These are phyloP conservation scores for Allygus modestus DNA, from an alignment of 2,888 invertebrate genomes.

Conservation along the genomic window DNA sequence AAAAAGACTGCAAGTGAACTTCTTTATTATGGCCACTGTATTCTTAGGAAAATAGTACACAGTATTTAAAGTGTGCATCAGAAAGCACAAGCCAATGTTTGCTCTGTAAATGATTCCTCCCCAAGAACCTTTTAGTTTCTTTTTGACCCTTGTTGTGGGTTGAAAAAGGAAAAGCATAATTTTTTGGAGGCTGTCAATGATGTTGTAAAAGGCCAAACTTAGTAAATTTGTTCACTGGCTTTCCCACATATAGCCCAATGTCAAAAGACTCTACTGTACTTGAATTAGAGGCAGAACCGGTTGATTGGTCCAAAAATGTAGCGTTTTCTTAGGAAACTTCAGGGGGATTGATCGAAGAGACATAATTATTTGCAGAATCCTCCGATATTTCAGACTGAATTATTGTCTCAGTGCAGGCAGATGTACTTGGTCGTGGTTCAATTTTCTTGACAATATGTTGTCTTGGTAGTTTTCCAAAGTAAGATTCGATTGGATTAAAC, in stretches of 20 bases:
- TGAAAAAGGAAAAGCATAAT: not conserved
- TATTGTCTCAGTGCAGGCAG: not conserved
- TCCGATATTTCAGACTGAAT: not conserved
- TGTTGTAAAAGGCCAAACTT: conserved; percentile 33
- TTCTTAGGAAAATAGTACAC: conserved; percentile 44
- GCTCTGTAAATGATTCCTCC: conserved; percentile 20
- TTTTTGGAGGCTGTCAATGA: conserved; percentile 25
- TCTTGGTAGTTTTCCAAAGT: not conserved
- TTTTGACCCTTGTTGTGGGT: conserved; percentile 38
- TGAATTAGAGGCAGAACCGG: not conserved
- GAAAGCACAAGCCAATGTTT: conserved; percentile 12
- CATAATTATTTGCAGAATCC: not conserved
- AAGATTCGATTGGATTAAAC: not conserved
- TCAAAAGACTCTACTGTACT: not conserved
- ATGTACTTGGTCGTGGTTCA: not conserved
- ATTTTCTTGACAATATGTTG: not conserved
- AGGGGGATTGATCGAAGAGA: not conserved
- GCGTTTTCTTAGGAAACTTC: not conserved
- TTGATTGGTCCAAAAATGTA: not conserved
- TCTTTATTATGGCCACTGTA: conserved; percentile 35
- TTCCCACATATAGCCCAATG: not conserved
- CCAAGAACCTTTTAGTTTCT: conserved; percentile 17
- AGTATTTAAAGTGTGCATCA: conserved; percentile 28
- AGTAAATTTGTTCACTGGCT: not conserved
- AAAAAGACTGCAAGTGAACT: not conserved